Base-by-base conservation (phyloP, 2,113 vertebrate species). In the Oreochromis niloticus region DNA sequence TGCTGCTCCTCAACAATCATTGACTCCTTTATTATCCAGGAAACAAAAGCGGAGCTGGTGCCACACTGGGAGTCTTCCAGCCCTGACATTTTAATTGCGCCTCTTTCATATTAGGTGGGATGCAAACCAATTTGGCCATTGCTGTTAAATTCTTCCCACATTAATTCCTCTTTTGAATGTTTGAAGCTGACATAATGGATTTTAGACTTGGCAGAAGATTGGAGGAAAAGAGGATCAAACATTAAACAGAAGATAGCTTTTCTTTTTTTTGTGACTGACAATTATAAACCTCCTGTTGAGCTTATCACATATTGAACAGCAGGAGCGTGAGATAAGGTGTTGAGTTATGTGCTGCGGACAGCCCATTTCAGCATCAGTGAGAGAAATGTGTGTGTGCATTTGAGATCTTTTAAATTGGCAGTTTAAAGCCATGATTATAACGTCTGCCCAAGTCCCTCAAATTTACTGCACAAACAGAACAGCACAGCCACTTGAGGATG, bases 91-190 rank as follows among this genome's bases (percentile, higher is more conserved):
- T 92, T 92, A 91, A 93, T 93, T 89, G 90, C 84, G 46, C 85
- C 61, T 85, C 68, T 85, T 79, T 90, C 82, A 88, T 90, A 91
- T 94, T 88, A 91, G 88, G 56, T 34, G 59, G 90, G 84, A 91
- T 61, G 55, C 71, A 19, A 90, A 94, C 93, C 92, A 89, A 90
- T 93, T 90, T 91, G 88, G 78, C 85, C 85, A n/a, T 59, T 78
- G 59, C 83, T 11, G 75, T 90, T 90, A 82, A 87, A 90, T 91
- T 93, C 88, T 79, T 87, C 57, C 7, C 16, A 4, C 82, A 81
- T 91, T 94, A 89, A 90, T 89, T 89, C 91, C 82, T 82, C 81
- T 90, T 93, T 91, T 91, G 88, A 90, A 83, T 83, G 86, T 93
- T 92, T 86, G 82, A 91, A 86, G 80, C 41, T 13, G 59, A 50